Evolutionary conservation across 2,888 invertebrate genomes (phyloP), one percentile per base, ranked within the genome.

Genomic region (Buathra laborator): DNA sequence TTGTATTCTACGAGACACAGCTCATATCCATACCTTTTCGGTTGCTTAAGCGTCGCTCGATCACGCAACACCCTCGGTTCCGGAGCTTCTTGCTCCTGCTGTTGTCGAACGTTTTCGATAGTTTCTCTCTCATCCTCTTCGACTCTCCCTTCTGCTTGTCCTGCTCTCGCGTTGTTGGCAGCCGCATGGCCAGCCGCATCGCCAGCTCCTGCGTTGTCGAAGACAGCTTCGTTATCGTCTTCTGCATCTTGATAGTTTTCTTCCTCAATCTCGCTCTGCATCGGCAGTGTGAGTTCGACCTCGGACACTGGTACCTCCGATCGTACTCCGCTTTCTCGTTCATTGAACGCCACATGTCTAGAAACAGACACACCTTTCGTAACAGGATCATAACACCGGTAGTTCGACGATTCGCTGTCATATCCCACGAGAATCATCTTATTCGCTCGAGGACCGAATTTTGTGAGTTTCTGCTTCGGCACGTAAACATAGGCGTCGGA

Each of bases 1-100:
- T 80, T 72, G 62, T 80, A n/a, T n/a, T 83, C 76, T 16, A 59
- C 79, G 1, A 76, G 14, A n/a, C 78, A 78, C 83, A 74, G 4
- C n/a, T 19, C 19, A 24, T 24, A 24, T 24, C 56, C 77, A 43
- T 84, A 84, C 16, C 84, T 64, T 10, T n/a, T 51, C 19, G 84
- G 84, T 56, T 46, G 75, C 3, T 16, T 29, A 4, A 84, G 10
- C 6, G 16, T 4, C 14, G 24, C 81, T 44, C 84, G 81, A 51
- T 81, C 44, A 4, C 81, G 70, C 48, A 84, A 16, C 37, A 48
- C 53, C 14, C 56, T 75, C 16, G 76, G 76, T n/a, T 46, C 19
- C 4, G 19, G 19, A 1, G 19, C 19, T 19, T 19, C 19, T 19
- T 1, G 19, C 19, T 19, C 19, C 19, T 19, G 19, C 19, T 19